phyloP scores from a whole-genome alignment of 2,888 invertebrate species.

The Magallana nippona region DNA sequence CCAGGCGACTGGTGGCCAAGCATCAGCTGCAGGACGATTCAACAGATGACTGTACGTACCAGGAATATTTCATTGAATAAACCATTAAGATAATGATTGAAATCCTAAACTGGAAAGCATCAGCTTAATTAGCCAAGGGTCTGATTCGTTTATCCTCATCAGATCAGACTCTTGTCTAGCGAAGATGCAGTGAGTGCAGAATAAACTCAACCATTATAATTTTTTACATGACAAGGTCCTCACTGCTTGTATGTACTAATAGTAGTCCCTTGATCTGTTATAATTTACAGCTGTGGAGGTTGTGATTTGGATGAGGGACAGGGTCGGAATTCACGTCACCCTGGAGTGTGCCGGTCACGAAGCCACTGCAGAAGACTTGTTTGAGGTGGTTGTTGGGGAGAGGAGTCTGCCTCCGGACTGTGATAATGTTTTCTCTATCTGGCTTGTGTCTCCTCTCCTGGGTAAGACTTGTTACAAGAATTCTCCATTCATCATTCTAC shows the following conservation, averaged over 20 bases:
- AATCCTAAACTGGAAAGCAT: background rate
- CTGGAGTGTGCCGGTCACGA: slow-evolving; percentile 88
- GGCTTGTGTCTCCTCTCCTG: slow-evolving; percentile 95
- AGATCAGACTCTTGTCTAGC: no score
- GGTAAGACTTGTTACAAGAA: slow-evolving; percentile 81
- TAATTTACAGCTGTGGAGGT: slow-evolving; percentile 66
- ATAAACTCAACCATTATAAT: no score
- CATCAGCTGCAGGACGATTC: background rate
- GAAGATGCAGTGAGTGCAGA: no score
- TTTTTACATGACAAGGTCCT: no score
- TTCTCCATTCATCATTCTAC: no score
- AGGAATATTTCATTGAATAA: background rate
- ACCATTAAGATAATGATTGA: background rate
- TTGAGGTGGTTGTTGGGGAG: slow-evolving; percentile 86
- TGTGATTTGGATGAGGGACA: slow-evolving; percentile 78
- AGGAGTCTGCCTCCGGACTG: slow-evolving; percentile 88
- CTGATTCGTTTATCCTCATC: no score
- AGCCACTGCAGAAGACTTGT: slow-evolving; percentile 84
- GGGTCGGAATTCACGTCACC: slow-evolving; percentile 84
- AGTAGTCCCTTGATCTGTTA: background rate
- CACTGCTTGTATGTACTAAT: no score
- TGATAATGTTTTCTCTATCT: slow-evolving; percentile 91
- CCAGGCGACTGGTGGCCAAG: background rate
- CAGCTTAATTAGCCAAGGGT: no score
- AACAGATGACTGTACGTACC: slow-evolving; percentile 18